phyloP scores from a whole-genome alignment of 92 coral and sea anemone species.

The Zoanthus sociatus region DNA sequence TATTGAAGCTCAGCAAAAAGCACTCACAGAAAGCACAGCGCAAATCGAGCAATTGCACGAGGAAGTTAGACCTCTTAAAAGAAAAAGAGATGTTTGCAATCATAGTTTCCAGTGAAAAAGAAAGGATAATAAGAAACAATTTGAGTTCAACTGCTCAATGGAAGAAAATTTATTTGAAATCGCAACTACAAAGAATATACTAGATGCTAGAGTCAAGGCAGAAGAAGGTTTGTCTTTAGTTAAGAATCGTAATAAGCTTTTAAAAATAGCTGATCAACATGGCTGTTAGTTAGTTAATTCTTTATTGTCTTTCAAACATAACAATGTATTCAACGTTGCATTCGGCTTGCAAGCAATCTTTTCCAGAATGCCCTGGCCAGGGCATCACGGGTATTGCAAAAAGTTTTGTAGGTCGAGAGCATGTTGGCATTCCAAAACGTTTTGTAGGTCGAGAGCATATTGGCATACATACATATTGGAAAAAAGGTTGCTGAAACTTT shows the following conservation, averaged over 20 bases:
- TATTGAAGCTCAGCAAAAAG: neutral
- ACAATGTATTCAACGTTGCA: too few species aligned
- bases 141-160: constrained; percentile 26
- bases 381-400: too few species aligned
- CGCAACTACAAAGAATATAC: neutral
- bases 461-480: too few species aligned
- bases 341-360: too few species aligned
- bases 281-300: constrained; percentile 44
- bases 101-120: constrained; percentile 6
- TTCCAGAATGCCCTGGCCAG: too few species aligned
- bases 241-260: constrained; percentile 27
- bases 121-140: constrained; percentile 42
- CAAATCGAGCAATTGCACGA: neutral
- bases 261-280: constrained; percentile 16
- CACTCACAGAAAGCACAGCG: neutral
- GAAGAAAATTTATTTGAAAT: constrained; percentile 6
- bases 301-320: too few species aligned
- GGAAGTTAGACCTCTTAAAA: neutral
- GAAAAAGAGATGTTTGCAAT: neutral
- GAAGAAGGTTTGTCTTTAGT: constrained; percentile 50
- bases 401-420: too few species aligned
- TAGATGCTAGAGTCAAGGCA: neutral
- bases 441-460: too few species aligned
- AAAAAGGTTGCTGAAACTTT: too few species aligned
- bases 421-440: too few species aligned